phyloP scores from a whole-genome alignment of 2,113 vertebrate genomes.

The Dipodomys ordii region DNA sequence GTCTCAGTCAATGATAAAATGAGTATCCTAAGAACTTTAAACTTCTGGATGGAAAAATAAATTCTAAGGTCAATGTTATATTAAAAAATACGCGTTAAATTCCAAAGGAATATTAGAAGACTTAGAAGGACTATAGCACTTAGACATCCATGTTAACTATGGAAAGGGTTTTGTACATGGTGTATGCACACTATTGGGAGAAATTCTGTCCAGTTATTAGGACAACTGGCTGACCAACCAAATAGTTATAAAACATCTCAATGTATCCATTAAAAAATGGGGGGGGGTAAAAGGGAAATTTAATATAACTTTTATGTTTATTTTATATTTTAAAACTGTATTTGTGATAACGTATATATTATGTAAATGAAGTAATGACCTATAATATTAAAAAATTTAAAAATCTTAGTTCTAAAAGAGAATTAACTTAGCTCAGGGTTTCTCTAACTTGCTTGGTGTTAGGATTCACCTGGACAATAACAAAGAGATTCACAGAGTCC shows the following conservation, averaged over 20 bases:
- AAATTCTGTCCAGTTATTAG: conserved; percentile 42
- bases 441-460: conserved; percentile 24
- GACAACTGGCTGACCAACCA: neutral
- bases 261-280: conserved; percentile 20
- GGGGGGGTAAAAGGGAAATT: neutral
- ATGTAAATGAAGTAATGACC: neutral
- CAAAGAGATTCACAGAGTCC: conserved; percentile 2
- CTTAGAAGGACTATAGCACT: neutral
- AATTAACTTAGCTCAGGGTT: neutral
- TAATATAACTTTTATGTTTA: conserved; percentile 33
- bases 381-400: neutral
- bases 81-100: conserved; percentile 7
- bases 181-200: neutral
- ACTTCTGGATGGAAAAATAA: conserved; percentile 21
- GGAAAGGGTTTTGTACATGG: neutral
- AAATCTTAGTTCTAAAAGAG: conserved; percentile 36
- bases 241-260: neutral
- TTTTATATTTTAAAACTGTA: conserved; percentile 16
- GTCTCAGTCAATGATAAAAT: conserved; percentile 68
- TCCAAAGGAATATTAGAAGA: conserved; percentile 7
- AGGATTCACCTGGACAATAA: neutral
- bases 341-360: conserved; percentile 34
- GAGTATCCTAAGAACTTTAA: conserved; percentile 35
- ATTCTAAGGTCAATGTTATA: conserved; percentile 28
- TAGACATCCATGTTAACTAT: conserved; percentile 15